Conservation (phyloP, 2,113 vertebrate genomes). For the Nipponia nippon region DNA sequence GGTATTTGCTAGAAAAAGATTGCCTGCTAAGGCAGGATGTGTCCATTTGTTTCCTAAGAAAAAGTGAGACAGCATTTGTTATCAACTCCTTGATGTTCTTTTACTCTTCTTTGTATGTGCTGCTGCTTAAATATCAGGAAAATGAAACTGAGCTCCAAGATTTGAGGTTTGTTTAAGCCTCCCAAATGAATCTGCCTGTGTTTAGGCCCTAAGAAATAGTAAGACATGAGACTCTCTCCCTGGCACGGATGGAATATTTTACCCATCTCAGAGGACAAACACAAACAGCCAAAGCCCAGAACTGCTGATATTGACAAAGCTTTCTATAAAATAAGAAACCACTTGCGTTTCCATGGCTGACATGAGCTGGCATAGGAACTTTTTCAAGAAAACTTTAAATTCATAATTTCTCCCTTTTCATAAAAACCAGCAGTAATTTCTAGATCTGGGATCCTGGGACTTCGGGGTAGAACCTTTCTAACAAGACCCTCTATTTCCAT, state of each 20-base stretch:
- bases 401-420: background rate
- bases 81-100: background rate
- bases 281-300: background rate
- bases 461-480: background rate
- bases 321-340: background rate
- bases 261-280: background rate
- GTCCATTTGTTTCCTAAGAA: background rate
- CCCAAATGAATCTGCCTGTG: background rate
- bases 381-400: background rate
- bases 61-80: background rate
- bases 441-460: background rate
- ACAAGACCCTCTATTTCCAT: background rate
- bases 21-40: background rate
- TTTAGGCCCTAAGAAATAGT: background rate
- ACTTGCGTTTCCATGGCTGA: background rate
- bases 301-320: background rate
- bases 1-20: background rate
- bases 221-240: background rate
- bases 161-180: background rate
- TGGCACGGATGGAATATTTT: background rate
- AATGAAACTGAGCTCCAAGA: background rate
- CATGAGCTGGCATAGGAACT: background rate
- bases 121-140: background rate
- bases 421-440: background rate
- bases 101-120: background rate